Evolutionary conservation across 2,888 invertebrate genomes (phyloP).

Genomic region (Trileptium ribeirensis): DNA sequence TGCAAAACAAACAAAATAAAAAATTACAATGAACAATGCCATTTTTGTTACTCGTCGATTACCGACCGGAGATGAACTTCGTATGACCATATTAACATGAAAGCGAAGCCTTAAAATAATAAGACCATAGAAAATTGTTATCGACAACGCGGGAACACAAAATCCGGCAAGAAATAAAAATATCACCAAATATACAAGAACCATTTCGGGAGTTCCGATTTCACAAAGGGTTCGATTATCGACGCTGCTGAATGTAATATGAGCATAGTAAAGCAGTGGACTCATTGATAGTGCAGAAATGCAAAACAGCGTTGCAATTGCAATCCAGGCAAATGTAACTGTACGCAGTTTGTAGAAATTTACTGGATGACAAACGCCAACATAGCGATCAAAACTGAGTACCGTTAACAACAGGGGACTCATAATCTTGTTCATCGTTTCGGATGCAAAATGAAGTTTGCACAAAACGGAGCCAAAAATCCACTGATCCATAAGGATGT

Average conservation of each 20-base stretch:
- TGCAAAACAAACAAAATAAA: constrained; percentile 50
- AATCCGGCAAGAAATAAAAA: background rate
- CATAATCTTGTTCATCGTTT: constrained; percentile 45
- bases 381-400: constrained; percentile 43
- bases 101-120: constrained; percentile 34
- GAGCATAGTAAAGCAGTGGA: background rate
- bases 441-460: constrained; percentile 42
- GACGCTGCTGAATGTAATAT: background rate
- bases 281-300: background rate
- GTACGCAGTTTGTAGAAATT: constrained; percentile 4
- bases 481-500: constrained; percentile 41
- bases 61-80: constrained; percentile 41
- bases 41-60: constrained; percentile 45
- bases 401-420: constrained; percentile 46
- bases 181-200: background rate
- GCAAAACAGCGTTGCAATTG: background rate
- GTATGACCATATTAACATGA: constrained; percentile 33
- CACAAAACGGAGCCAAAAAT: constrained; percentile 41
- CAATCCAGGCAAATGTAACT: background rate
- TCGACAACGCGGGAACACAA: constrained; percentile 40
- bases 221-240: background rate
- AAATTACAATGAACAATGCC: constrained; percentile 47
- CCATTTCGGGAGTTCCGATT: background rate
- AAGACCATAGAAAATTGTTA: constrained; percentile 44
- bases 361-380: constrained; percentile 36